Conservation (phyloP, 2,888 invertebrate genomes). For the Eristalinus aeneus region DNA sequence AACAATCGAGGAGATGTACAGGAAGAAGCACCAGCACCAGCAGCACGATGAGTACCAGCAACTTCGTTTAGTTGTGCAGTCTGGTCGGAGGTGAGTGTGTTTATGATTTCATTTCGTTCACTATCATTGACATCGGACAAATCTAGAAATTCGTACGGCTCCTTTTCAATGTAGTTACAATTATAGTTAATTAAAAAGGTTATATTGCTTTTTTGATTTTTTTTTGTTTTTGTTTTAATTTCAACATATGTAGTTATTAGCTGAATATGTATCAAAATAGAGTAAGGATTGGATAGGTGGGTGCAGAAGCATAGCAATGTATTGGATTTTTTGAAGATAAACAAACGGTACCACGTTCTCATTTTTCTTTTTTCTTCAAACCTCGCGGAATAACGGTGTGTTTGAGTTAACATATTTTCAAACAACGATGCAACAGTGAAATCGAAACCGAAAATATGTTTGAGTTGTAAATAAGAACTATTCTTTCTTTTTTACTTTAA, state of each 20-base stretch:
- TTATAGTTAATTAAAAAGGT: conserved; percentile 54
- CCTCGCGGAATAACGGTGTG: neutral
- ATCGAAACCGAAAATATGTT: no score
- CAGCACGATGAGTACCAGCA: conserved; percentile 9
- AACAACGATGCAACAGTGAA: no score
- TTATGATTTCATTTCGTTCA: conserved; percentile 84
- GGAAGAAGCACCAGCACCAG: neutral
- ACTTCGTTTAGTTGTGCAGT: conserved; percentile 16
- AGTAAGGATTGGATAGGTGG: conserved; percentile 10
- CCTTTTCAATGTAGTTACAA: conserved; percentile 65
- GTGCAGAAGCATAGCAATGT: neutral
- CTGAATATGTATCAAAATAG: neutral
- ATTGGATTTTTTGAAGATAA: neutral
- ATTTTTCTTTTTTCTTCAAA: no score
- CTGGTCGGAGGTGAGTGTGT: conserved; percentile 81
- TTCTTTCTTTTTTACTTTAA: no score
- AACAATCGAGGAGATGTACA: conserved; percentile 14
- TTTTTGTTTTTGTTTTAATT: conserved; percentile 18
- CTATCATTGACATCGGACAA: conserved; percentile 87
- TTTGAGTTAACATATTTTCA: no score
- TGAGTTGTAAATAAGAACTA: no score
- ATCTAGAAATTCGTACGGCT: conserved; percentile 88
- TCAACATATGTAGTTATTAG: conserved; percentile 22
- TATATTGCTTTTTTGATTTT: conserved; percentile 35
- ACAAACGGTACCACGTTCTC: no score